A percentile compares a stretch with the other conserved stretches of the same genome.
phyloP scores from a whole-genome alignment of 2,113 vertebrate species.

The Pithys albifrons region DNA sequence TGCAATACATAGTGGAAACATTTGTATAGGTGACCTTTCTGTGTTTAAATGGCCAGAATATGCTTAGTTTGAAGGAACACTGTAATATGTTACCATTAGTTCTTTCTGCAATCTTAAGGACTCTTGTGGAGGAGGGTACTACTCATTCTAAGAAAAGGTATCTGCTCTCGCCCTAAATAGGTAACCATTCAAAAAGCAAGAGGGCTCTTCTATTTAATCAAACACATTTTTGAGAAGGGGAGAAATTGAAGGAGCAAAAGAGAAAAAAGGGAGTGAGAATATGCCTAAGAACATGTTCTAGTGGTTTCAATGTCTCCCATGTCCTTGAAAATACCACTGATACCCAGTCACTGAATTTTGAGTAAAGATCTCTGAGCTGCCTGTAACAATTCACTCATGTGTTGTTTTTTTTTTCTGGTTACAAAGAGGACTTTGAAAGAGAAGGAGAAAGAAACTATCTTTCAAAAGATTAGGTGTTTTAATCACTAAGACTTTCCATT shows the following conservation, averaged over 20 bases:
- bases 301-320: constrained; percentile 48
- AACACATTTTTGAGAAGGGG: constrained; percentile 3
- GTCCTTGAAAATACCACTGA: constrained; percentile 35
- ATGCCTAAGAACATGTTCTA: constrained; percentile 24
- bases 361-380: not conserved
- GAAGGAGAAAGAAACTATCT: not conserved
- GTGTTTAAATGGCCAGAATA: not conserved
- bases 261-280: not conserved
- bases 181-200: constrained; percentile 11
- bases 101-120: not conserved
- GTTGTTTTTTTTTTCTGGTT: not conserved
- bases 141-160: not conserved
- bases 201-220: constrained; percentile 53
- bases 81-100: not conserved
- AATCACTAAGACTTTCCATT: not conserved
- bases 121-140: not conserved
- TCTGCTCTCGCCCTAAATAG: not conserved
- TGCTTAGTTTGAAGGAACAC: not conserved
- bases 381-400: not conserved
- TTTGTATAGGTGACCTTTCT: not conserved
- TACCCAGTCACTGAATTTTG: constrained; percentile 18
- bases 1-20: not conserved
- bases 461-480: constrained; percentile 32
- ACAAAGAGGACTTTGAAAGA: not conserved
- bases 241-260: constrained; percentile 13